phyloP scores from a whole-genome alignment of 2,888 invertebrate genomes.

The Neoascia interrupta region DNA sequence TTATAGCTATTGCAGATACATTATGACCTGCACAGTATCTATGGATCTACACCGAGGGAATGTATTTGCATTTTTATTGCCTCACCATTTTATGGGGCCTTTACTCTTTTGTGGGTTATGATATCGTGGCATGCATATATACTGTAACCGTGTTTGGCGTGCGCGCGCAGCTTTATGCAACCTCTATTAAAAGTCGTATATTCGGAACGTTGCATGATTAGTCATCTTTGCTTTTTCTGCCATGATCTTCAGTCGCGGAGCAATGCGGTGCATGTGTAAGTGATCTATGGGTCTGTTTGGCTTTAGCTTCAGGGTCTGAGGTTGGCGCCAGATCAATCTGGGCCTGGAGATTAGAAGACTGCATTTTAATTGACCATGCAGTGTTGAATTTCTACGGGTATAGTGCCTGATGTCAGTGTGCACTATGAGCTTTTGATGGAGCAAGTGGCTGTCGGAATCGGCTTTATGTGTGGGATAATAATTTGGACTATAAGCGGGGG shows the following conservation, averaged over 20 bases:
- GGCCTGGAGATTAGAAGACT: slow-evolving; percentile 56
- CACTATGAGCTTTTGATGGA: slow-evolving; percentile 34
- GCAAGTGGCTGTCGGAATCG: slow-evolving; percentile 39
- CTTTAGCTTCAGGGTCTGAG: slow-evolving; percentile 39
- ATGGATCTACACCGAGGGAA: slow-evolving; percentile 27
- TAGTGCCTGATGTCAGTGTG: slow-evolving; percentile 1
- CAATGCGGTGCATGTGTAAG: neutral
- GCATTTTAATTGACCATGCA: slow-evolving; percentile 59
- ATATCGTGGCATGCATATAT: neutral
- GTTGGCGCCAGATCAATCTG: slow-evolving; percentile 67
- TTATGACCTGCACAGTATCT: slow-evolving; percentile 24
- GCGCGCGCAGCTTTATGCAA: slow-evolving; percentile 2
- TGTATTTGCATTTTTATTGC: slow-evolving; percentile 59
- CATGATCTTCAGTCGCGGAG: too few species aligned
- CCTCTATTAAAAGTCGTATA: neutral
- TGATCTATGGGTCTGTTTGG: slow-evolving; percentile 39
- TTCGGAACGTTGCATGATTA: slow-evolving; percentile 25
- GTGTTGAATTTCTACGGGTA: slow-evolving; percentile 2
- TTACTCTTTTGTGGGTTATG: slow-evolving; percentile 15
- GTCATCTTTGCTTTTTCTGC: too few species aligned
- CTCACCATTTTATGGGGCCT: slow-evolving; percentile 7
- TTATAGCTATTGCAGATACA: slow-evolving; percentile 42
- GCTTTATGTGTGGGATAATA: slow-evolving; percentile 15
- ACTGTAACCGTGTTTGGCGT: slow-evolving; percentile 2
- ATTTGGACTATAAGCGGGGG: slow-evolving; percentile 19